phyloP scores from a whole-genome alignment of 2,797 vertebrate genomes.

The Balearica regulorum region DNA sequence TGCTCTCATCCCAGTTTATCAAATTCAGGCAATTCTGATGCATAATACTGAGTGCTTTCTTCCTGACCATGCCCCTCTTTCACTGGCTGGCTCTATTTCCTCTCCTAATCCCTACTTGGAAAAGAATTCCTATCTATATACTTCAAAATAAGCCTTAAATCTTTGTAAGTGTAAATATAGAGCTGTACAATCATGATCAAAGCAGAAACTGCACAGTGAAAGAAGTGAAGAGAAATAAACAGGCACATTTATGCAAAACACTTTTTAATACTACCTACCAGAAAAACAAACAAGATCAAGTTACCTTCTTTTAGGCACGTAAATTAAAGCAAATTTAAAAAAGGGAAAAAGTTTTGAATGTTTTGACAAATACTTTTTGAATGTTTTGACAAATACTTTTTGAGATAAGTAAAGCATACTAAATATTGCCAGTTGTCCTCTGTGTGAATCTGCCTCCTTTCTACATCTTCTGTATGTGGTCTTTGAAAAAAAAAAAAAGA shows the following conservation, averaged over 20 bases:
- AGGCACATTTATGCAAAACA: not conserved
- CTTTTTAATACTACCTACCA: not conserved
- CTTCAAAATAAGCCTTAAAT: not conserved
- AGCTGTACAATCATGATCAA: not conserved
- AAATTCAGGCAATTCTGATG: conserved; percentile 19
- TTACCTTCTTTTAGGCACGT: rapidly evolving
- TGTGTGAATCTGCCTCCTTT: not conserved
- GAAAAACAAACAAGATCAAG: not conserved
- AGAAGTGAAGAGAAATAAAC: not conserved
- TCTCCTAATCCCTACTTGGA: not conserved
- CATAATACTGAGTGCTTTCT: not conserved
- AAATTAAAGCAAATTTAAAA: not conserved
- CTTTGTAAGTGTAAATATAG: not conserved
- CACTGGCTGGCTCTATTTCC: not conserved
- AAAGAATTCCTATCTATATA: not conserved
- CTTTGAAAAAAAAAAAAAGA: not conserved
- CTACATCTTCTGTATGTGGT: rapidly evolving
- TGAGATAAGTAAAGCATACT: rapidly evolving
- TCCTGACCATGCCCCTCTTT: not conserved
- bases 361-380: not conserved
- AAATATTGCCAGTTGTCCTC: not conserved
- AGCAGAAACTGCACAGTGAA: not conserved
- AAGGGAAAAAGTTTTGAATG: rapidly evolving
- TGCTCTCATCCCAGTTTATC: not conserved
- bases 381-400: not conserved